Conservation (phyloP, 2,797 vertebrate species). For the Acanthurus lineatus region DNA sequence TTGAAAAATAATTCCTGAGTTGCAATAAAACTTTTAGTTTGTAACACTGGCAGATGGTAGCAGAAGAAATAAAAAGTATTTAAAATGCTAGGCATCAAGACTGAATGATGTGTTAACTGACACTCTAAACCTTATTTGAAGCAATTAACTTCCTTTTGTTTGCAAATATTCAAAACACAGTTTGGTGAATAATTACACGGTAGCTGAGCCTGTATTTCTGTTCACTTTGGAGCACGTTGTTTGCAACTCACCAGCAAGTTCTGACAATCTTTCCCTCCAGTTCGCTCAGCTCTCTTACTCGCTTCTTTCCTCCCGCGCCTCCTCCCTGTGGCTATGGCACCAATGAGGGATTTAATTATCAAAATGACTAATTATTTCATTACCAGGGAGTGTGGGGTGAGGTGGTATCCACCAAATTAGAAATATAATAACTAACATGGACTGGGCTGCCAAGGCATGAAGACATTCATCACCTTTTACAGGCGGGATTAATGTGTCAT, state of each 20-base stretch:
- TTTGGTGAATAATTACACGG: slow-evolving; percentile 3
- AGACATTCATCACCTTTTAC: slow-evolving; percentile 97
- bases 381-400: slow-evolving; percentile 91
- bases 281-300: background rate
- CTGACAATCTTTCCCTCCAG: slow-evolving; percentile 1
- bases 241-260: background rate
- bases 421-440: slow-evolving; percentile 98
- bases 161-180: background rate
- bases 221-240: background rate
- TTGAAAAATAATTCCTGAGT: background rate
- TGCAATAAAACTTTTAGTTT: background rate
- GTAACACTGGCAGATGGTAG: background rate
- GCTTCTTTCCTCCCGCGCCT: slow-evolving; percentile 13
- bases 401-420: slow-evolving; percentile 96
- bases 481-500: slow-evolving; percentile 96
- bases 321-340: slow-evolving; percentile 80
- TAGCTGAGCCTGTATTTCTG: background rate
- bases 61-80: background rate
- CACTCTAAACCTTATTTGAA: background rate
- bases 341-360: slow-evolving; percentile 95
- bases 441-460: slow-evolving; percentile 94
- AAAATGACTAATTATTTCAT: slow-evolving; percentile 99
- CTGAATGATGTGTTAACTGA: background rate
- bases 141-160: background rate
- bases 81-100: background rate